Conservation (phyloP, 92 coral and sea anemone species). For the Porites rus region DNA sequence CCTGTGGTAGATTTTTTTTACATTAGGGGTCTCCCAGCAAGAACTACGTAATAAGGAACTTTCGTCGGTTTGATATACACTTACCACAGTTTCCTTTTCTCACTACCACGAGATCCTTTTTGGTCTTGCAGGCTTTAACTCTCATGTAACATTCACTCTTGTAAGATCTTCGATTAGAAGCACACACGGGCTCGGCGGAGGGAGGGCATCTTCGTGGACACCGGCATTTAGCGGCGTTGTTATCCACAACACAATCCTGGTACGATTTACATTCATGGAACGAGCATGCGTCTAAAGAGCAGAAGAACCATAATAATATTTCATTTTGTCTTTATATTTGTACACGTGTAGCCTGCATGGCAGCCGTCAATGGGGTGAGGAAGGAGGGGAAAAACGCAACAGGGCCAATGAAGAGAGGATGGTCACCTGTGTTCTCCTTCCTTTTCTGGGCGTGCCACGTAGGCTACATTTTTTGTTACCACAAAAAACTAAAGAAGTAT, state of each 20-base stretch:
- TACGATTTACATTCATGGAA: constrained; percentile 63
- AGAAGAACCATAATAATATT: not conserved
- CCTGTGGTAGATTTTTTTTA: no score
- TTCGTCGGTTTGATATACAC: not conserved
- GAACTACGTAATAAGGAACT: not conserved
- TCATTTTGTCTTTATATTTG: no score
- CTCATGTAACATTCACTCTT: constrained; percentile 81
- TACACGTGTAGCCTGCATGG: no score
- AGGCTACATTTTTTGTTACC: no score
- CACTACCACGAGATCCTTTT: constrained; percentile 47
- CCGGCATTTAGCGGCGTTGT: constrained; percentile 78
- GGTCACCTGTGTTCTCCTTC: no score
- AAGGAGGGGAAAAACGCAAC: no score
- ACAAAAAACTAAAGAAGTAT: no score
- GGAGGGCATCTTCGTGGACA: constrained; percentile 80
- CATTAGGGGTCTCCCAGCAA: not conserved
- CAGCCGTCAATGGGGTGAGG: no score
- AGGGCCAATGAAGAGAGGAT: no score
- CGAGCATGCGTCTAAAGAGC: constrained; percentile 74
- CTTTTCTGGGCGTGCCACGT: no score
- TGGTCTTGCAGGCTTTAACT: constrained; percentile 76
- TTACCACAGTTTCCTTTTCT: constrained; percentile 88
- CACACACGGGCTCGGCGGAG: constrained; percentile 77
- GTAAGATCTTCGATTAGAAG: constrained; percentile 74
- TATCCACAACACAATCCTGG: constrained; percentile 73